Evolutionary conservation across 2,113 vertebrate species (phyloP), one percentile per base, ranked within the genome.

Genomic region (Miniopterus natalensis): DNA sequence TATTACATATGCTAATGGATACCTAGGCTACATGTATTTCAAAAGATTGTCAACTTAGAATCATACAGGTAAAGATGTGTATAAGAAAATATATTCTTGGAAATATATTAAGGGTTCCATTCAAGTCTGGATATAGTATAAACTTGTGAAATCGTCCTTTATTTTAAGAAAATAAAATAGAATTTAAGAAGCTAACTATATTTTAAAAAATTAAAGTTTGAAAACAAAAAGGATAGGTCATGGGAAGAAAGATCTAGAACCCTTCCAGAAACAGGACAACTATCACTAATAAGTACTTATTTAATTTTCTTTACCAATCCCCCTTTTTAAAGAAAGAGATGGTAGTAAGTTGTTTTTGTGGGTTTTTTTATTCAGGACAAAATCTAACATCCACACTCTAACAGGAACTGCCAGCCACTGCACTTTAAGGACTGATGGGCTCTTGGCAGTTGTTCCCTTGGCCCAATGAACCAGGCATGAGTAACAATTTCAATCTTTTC

Each of bases 401-500:
- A 49, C 8, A 90, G 68, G 68, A 92, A 63, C 40, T 42, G 7
- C 31, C 70, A 65, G n/a, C 49, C 59, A 80, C n/a, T 92, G n/a
- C 47, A 87, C 53, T 77, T 49, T 61, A 95, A 88, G 53, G 20
- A 36, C 40, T 40, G 12, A 92, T 71, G 66, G 55, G 31, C 36
- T 47, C 47, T 73, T 84, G 25, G 23, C 23, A 88, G 66, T 90
- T 68, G 45, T 11, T 83, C 27, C 45, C 40, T 81, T 81, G 66
- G 42, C 29, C 31, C 55, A 77, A 40, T 27, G 75, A 90, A 63
- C 85, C 65, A 90, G 65, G 20, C 27, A 25, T 6, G 7, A 29
- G 15, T 27, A 90, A 77, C 47, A 92, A 92, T 84, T 92, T 84
- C n/a, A 90, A 40, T 74, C 53, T 87, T 79, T 57, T 53, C 29